Conservation (phyloP, 2,113 vertebrate species). For the Neodon shergylaensis region DNA sequence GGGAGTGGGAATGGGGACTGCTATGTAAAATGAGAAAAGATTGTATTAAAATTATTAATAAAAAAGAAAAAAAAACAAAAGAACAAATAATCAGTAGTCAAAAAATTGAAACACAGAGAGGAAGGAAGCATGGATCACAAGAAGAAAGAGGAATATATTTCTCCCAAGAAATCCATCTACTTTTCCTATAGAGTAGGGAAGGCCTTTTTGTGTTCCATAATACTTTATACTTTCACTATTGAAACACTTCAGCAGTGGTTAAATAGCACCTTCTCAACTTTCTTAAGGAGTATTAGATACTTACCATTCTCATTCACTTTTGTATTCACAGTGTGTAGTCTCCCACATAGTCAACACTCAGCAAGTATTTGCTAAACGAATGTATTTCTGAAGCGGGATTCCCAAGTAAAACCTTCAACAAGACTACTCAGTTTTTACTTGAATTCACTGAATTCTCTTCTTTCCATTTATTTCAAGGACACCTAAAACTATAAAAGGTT, state of each 20-base stretch:
- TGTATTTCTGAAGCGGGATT: not conserved
- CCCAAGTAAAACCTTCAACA: not conserved
- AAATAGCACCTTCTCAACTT: not conserved
- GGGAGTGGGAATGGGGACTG: too few relatives aligned
- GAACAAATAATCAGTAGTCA: not conserved
- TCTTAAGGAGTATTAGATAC: not conserved
- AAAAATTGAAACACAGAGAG: not conserved
- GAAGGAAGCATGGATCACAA: not conserved
- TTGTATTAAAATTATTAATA: too few relatives aligned
- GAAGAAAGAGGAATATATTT: not conserved
- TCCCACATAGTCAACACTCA: not conserved
- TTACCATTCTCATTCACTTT: not conserved
- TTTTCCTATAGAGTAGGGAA: not conserved
- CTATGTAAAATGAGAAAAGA: too few relatives aligned
- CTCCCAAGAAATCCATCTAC: not conserved
- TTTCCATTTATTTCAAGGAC: not conserved
- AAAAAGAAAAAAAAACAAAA: not conserved
- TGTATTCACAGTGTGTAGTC: not conserved
- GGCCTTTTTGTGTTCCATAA: fast-evolving
- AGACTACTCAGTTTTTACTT: not conserved
- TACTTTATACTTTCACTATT: not conserved
- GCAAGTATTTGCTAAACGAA: not conserved
- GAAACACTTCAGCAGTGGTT: not conserved
- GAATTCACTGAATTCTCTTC: not conserved
- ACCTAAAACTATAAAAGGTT: not conserved